Percentiles rank a stretch among this genome's conserved stretches.
Conservation (phyloP, 1,140 invertebrate species). For the Habropoda laboriosa region DNA sequence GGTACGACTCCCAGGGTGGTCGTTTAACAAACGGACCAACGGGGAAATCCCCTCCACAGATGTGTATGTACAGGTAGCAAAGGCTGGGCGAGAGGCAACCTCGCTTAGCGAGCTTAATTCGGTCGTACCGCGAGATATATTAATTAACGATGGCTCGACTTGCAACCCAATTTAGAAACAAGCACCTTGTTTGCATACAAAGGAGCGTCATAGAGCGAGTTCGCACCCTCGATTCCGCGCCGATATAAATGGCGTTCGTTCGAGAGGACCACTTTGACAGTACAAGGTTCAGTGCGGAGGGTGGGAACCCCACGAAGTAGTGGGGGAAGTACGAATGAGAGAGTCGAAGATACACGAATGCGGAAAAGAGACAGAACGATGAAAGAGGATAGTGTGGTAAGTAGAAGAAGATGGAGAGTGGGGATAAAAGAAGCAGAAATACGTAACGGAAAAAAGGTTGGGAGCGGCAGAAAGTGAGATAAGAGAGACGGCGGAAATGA, state of each 20-base stretch:
- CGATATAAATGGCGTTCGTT: slow-evolving; percentile 54
- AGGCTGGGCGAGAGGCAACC: slow-evolving; percentile 2
- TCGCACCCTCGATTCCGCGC: slow-evolving; percentile 54
- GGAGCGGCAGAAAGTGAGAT: not conserved
- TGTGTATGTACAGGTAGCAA: not conserved
- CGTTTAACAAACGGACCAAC: slow-evolving; percentile 56
- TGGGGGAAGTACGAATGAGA: not conserved
- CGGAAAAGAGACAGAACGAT: not conserved
- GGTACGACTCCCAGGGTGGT: slow-evolving; percentile 70
- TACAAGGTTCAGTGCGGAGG: not conserved
- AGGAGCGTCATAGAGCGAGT: slow-evolving; percentile 43
- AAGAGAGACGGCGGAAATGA: slow-evolving; percentile 11
- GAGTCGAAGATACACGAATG: no score
- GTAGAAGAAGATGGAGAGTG: not conserved
- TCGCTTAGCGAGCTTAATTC: slow-evolving; percentile 57
- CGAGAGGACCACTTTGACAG: not conserved
- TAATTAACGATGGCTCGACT: slow-evolving; percentile 73
- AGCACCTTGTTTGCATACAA: slow-evolving; percentile 72
- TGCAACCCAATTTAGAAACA: slow-evolving; percentile 73
- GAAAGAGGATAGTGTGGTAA: not conserved
- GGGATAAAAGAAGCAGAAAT: not conserved
- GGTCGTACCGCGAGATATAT: slow-evolving; percentile 65
- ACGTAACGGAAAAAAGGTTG: not conserved
- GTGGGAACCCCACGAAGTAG: not conserved
- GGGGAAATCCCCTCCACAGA: slow-evolving; percentile 1